Base-by-base conservation (phyloP, 92 coral and sea anemone genomes). In the Bergia sp. region DNA sequence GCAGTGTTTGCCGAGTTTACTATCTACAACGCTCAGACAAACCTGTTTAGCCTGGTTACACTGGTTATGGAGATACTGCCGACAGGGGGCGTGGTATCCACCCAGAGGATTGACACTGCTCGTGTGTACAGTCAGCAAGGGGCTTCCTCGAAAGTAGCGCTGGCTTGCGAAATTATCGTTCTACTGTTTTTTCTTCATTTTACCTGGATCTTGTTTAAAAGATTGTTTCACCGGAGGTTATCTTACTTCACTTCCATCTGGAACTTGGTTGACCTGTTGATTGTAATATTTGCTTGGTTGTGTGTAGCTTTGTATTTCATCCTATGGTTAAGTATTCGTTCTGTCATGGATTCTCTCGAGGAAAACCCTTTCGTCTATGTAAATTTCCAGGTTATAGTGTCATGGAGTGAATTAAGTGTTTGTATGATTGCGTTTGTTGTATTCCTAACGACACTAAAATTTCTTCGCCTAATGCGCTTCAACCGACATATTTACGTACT, bases 331-430 rank as follows among this genome's bases (percentile, higher is more conserved):
- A 91, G 88, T 49, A 87, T 91, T 44, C 37, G 86, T 3, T 78
- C 79, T 44, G 82, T 91, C 43, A 91, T 91, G 76, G 73, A 73
- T 7, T 85, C 90, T 16, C 83, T 91, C 1, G 86, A 89, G 29
- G 78, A 58, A 9, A 91, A 91, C 66, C 94, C 97, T 10, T 93
- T 91, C 71, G 93, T 93, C 18, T 94, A 91, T 80, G 97, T 94
- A 43, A 94, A 92, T 74, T 94, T 94, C 76, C 95, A 94, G 76
- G 78, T 89, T 29, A 87, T 92, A 42, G 67, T 94, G 58, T 75
- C 93, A 13, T 81, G 92, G 87, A 88, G 89, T 61, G 91, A 90
- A 38, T 74, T 91, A n/a, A 89, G 90, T 57, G 86, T 76, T 1
- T 91, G 71, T 80, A 85, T 94, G 82, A 91, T 93, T 38, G 94